These are phyloP conservation scores for western clawed frog (Xenopus tropicalis) DNA, from an alignment of 2,113 vertebrate species.

Conservation along the genomic window DNA sequence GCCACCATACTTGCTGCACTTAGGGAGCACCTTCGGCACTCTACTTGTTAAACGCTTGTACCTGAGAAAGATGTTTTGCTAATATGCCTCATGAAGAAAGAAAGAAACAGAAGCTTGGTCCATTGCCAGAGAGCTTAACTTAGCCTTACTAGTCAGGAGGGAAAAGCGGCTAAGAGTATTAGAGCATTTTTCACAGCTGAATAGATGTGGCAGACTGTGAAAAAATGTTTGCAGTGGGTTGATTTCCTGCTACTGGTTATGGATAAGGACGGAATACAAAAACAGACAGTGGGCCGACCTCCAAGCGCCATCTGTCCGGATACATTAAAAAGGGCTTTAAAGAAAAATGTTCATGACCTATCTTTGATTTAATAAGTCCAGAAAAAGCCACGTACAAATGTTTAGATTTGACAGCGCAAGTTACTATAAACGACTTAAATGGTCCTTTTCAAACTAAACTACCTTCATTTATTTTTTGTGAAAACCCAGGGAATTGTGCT, in stretches of 20 bases:
- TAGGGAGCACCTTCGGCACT: neutral
- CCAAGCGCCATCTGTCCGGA: slow-evolving; percentile 35
- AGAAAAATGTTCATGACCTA: slow-evolving; percentile 30
- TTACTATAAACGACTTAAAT: slow-evolving; percentile 26
- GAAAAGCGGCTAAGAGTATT: slow-evolving; percentile 16
- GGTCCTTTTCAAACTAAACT: slow-evolving; percentile 18
- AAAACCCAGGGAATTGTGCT: slow-evolving; percentile 1
- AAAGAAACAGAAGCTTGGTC: neutral
- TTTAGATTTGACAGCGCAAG: slow-evolving; percentile 17
- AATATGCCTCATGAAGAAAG: neutral
- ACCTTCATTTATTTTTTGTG: slow-evolving; percentile 17
- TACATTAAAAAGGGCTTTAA: slow-evolving; percentile 21
- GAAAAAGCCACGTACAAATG: slow-evolving; percentile 26
- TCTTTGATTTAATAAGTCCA: slow-evolving; percentile 37
- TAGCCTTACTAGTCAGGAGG: slow-evolving; percentile 18
- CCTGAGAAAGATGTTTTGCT: neutral
- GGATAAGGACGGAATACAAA: slow-evolving; percentile 24
- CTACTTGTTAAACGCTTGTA: neutral
- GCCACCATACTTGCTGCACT: too few relatives aligned
- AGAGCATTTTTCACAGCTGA: neutral
- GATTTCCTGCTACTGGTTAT: slow-evolving; percentile 33
- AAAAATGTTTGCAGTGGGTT: slow-evolving; percentile 23
- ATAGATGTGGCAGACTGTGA: slow-evolving; percentile 24
- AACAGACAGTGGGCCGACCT: slow-evolving; percentile 15
- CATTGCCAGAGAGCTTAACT: slow-evolving; percentile 14